Conservation (phyloP, 2,888 invertebrate genomes). For the Eupithecia exiguata region DNA sequence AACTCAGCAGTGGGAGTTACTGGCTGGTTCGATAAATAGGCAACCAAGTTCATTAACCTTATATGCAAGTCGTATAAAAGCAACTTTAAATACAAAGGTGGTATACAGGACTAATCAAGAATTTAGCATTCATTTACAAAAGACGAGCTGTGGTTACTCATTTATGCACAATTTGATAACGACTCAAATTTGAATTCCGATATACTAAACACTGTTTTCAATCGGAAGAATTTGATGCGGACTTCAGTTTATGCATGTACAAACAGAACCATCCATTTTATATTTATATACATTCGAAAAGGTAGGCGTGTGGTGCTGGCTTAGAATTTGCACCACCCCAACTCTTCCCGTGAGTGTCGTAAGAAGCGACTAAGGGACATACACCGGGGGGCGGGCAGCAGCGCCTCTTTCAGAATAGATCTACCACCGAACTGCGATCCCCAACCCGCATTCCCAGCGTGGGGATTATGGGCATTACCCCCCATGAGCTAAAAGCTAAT, state of each 20-base stretch:
- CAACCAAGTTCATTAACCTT: conserved; percentile 33
- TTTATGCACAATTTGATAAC: conserved; percentile 23
- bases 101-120: conserved; percentile 29
- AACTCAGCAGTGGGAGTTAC: neutral
- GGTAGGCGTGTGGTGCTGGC: no score
- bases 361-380: no score
- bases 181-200: neutral
- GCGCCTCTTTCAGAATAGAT: no score
- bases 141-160: conserved; percentile 16
- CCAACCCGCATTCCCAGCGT: no score
- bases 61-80: conserved; percentile 23
- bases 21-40: neutral
- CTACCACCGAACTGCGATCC: no score
- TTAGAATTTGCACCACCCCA: no score
- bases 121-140: conserved; percentile 29
- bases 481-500: no score
- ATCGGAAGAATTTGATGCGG: neutral
- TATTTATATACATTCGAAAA: no score
- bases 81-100: conserved; percentile 34
- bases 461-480: no score
- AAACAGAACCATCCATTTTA: no score
- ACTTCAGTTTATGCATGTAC: neutral
- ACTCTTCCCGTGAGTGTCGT: no score
- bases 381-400: no score
- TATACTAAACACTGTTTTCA: neutral